Percentiles rank a stretch among this genome's conserved stretches.
phyloP scores from a whole-genome alignment of 2,888 invertebrate species.

The Aphodius sticticus region DNA sequence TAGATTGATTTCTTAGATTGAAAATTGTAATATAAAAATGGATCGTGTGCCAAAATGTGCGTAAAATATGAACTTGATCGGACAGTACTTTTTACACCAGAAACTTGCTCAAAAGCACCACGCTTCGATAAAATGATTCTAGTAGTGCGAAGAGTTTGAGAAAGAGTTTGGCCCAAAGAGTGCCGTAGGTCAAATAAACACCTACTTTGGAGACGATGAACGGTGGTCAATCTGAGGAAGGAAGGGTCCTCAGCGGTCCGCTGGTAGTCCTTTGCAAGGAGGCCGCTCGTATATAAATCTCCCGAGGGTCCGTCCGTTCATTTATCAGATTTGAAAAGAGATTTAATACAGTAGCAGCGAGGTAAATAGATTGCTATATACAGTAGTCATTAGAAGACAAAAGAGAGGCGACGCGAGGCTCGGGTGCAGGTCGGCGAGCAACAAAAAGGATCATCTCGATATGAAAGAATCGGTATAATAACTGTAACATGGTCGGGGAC shows the following conservation, averaged over 20 bases:
- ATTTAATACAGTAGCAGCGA: background rate
- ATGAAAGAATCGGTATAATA: slow-evolving; percentile 4
- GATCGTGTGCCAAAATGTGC: too few relatives aligned
- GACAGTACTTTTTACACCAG: too few relatives aligned
- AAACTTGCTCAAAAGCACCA: too few relatives aligned
- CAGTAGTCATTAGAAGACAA: slow-evolving; percentile 4
- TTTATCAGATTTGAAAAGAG: slow-evolving; percentile 4
- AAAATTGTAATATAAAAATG: too few relatives aligned
- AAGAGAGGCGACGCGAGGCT: background rate
- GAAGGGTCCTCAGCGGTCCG: background rate
- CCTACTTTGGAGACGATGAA: background rate
- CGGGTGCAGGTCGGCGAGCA: background rate
- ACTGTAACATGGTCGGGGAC: background rate
- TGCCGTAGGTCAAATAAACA: background rate
- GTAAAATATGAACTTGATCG: too few relatives aligned
- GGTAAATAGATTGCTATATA: slow-evolving; percentile 4
- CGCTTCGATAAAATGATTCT: too few relatives aligned
- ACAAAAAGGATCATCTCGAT: slow-evolving; percentile 4
- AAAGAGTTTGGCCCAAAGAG: too few relatives aligned
- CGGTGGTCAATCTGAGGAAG: background rate
- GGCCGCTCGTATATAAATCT: background rate
- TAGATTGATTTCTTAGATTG: too few relatives aligned
- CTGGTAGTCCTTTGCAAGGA: background rate
- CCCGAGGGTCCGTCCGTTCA: background rate
- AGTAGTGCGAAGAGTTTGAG: too few relatives aligned